Evolutionary conservation across 2,113 vertebrate genomes (phyloP), one percentile per base, ranked within the genome.

Genomic region (Varanus salvator): DNA sequence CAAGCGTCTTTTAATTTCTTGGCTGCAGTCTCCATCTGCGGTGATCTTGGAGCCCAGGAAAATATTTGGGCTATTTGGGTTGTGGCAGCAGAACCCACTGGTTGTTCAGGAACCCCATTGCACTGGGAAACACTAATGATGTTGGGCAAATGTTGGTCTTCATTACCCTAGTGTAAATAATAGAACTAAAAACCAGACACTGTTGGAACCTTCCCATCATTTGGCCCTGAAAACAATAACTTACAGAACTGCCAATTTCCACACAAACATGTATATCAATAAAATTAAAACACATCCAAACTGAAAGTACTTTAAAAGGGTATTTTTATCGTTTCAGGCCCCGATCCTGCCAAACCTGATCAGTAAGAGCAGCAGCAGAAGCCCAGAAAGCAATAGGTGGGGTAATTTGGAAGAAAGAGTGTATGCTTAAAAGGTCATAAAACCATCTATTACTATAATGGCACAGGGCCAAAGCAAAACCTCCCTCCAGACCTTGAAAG

Each of bases 401-500:
- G 23, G 34, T 75, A 75, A 31, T 77, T 87, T 77, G 8, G 57
- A 34, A 52, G 76, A 87, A 54, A 64, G 23, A 48, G 21, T 48
- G 29, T 1, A 23, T 38, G 44, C 3, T 80, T 19, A 15, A 68
- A 87, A 87, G 11, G 29, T 23, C 44, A 68, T 78, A 80, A 90
- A 90, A 75, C 89, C 31, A 86, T 90, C 78, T 48, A 86, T 93
- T 86, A 77, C 21, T 87, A 52, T 52, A 87, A n/a, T 50, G 90
- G 9, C n/a, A 72, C 12, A 82, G 50, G 23, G 69, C 83, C 80
- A 90, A 91, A 91, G 72, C 72, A 91, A 90, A 86, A 80, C 87
- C 68, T 84, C n/a, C 72, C 6, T 80, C 60, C 74, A 87, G 11
- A 72, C 50, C 74, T 91, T 69, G 54, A 71, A 90, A 89, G 52